phyloP scores from a whole-genome alignment of 2,113 vertebrate species.

The Hemiprocne comata region DNA sequence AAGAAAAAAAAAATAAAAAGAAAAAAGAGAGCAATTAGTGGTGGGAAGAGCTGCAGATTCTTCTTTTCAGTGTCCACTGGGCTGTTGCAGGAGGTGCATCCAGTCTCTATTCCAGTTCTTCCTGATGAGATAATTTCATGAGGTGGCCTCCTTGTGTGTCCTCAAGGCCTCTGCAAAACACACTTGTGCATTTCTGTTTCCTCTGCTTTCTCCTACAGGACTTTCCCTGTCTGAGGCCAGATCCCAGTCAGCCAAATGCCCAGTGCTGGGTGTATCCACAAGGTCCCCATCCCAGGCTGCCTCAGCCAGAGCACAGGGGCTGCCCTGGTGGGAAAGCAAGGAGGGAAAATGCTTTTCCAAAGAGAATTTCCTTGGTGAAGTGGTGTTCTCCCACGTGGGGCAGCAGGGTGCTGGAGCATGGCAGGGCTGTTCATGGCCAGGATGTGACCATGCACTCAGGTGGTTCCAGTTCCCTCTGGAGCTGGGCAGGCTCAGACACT shows the following conservation, averaged over 20 bases:
- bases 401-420: neutral
- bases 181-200: accelerated
- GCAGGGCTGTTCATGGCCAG: neutral
- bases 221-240: neutral
- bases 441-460: accelerated
- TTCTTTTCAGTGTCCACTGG: neutral
- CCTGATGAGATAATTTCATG: neutral
- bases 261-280: accelerated
- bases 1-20: no score
- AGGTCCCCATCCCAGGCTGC: neutral
- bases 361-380: neutral
- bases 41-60: neutral
- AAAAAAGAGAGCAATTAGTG: neutral
- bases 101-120: neutral
- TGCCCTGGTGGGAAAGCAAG: neutral
- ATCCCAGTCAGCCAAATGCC: accelerated
- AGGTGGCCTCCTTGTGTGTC: neutral
- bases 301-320: neutral
- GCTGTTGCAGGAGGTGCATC: neutral
- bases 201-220: neutral
- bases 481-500: neutral
- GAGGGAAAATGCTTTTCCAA: neutral
- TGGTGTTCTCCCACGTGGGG: accelerated
- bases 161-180: neutral
- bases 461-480: neutral